Evolutionary conservation across 1,140 invertebrate species (phyloP).

Genomic region (Cherax quadricarinatus): DNA sequence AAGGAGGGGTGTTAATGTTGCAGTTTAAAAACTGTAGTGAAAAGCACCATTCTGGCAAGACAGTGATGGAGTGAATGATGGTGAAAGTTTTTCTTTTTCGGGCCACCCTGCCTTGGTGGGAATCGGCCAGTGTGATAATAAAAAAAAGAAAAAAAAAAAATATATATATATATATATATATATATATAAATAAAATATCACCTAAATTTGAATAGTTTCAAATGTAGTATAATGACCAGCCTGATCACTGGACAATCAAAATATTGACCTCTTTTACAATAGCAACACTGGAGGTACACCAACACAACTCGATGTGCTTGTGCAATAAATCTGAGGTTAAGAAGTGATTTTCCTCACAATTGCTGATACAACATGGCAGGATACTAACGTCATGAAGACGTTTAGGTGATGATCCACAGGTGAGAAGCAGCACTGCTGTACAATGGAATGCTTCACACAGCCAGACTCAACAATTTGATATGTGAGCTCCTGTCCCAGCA

Average conservation of each 20-base stretch:
- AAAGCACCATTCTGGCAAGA: too few species aligned
- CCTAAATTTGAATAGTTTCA: slow-evolving; percentile 58
- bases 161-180: slow-evolving; percentile 27
- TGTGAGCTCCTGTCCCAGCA: slow-evolving; percentile 66
- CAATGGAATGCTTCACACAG: slow-evolving; percentile 66
- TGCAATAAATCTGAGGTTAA: slow-evolving; percentile 56
- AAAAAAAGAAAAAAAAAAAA: neutral
- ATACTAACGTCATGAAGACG: slow-evolving; percentile 54
- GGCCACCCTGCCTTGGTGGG: too few species aligned
- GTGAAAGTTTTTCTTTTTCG: too few species aligned
- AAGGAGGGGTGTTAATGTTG: too few species aligned
- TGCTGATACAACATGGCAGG: slow-evolving; percentile 66
- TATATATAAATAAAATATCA: slow-evolving; percentile 50
- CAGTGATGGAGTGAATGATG: too few species aligned
- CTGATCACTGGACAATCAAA: slow-evolving; percentile 58
- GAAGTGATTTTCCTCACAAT: slow-evolving; percentile 46
- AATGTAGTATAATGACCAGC: slow-evolving; percentile 62
- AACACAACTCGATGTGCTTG: slow-evolving; percentile 62
- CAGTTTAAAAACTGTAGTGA: too few species aligned
- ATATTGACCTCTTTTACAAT: slow-evolving; percentile 61
- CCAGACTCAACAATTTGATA: slow-evolving; percentile 63
- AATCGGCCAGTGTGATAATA: too few species aligned
- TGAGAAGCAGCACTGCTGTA: slow-evolving; percentile 58
- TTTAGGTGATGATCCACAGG: slow-evolving; percentile 50
- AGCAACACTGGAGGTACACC: slow-evolving; percentile 56